A percentile compares a stretch with the other conserved stretches of the same genome.
Conservation (phyloP, 2,888 invertebrate genomes). For the Macaria notata region DNA sequence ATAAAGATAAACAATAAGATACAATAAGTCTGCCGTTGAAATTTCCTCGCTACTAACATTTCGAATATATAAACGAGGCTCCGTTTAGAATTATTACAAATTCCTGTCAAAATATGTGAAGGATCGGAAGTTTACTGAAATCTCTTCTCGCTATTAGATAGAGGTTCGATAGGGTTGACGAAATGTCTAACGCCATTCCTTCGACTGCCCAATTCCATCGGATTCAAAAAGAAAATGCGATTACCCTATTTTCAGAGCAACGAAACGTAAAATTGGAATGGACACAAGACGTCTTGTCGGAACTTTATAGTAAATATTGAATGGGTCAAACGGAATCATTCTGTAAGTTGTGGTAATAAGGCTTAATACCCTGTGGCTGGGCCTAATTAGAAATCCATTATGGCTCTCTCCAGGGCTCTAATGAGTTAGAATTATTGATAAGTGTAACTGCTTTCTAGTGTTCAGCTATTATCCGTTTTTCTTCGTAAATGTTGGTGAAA, state of each 20-base stretch:
- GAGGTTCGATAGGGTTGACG: slow-evolving; percentile 17
- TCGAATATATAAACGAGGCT: not conserved
- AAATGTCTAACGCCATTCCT: slow-evolving; percentile 19
- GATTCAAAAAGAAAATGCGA: slow-evolving; percentile 31
- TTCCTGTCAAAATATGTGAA: not conserved
- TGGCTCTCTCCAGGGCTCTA: slow-evolving; percentile 4
- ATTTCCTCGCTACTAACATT: no score
- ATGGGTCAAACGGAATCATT: not conserved
- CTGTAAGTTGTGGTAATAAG: no score
- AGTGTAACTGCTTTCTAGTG: slow-evolving; percentile 16
- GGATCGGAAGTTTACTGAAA: not conserved
- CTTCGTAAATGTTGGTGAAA: slow-evolving; percentile 4
- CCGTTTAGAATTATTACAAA: not conserved
- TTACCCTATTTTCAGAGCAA: slow-evolving; percentile 39
- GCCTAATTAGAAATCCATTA: slow-evolving; percentile 11
- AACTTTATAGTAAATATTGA: slow-evolving; percentile 2
- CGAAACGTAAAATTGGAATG: slow-evolving; percentile 44
- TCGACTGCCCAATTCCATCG: slow-evolving; percentile 15
- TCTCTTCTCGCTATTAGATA: slow-evolving; percentile 1
- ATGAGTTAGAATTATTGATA: slow-evolving; percentile 20
- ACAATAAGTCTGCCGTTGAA: no score
- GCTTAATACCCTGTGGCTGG: not conserved
- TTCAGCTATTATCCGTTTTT: slow-evolving; percentile 4
- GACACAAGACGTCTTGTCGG: slow-evolving; percentile 36
- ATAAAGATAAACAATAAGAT: no score